Base-by-base conservation (phyloP, 2,113 vertebrate genomes). In the Carassius auratus region DNA sequence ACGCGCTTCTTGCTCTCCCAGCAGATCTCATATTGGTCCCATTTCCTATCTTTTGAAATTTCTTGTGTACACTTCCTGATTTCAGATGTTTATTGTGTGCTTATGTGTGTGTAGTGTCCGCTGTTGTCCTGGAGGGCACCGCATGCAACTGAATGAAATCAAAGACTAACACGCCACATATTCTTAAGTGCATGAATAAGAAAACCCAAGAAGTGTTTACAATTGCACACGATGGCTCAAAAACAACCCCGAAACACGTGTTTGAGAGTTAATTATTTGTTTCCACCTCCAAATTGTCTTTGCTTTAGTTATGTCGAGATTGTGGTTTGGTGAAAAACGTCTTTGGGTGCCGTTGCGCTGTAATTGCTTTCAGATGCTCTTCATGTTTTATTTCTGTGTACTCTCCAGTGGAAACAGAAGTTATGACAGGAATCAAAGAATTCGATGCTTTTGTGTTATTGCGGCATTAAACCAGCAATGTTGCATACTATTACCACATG, bases 351-450 rank as follows among this genome's bases (percentile, higher is more conserved):
- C 42, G 7, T 79, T 62, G 21, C 15, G 57, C 1, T n/a, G 13
- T 80, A 80, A 80, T 80, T 64, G 77, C 57, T 80, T 36, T 80
- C 77, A 80, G 36, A 80, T 80, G 77, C 57, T 23, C 21, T 21
- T 38, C 3, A 38, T 80, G 77, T 62, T 36, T 42, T 79, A 79
- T 79, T 79, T 45, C 55, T 79, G 77, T 79, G 14, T 33, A 36
- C 59, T 79, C 77, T 79, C 76, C 57, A 45, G 57, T 80, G 77
- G 77, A 64, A 80, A 80, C 59, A 38, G 36, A 80, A 80, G 77
- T 79, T 23, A 62, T 23, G 77, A 62, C 21, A 23, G 36, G 21
- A 62, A 62, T 79, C 76, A 42, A 79, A 79, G 55, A 62, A 7
- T 1, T 2, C 6, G 76, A 26, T 5, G 19, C 76, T 15, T 79